phyloP scores from a whole-genome alignment of 2,113 vertebrate species.

The Clarias macrocephalus region DNA sequence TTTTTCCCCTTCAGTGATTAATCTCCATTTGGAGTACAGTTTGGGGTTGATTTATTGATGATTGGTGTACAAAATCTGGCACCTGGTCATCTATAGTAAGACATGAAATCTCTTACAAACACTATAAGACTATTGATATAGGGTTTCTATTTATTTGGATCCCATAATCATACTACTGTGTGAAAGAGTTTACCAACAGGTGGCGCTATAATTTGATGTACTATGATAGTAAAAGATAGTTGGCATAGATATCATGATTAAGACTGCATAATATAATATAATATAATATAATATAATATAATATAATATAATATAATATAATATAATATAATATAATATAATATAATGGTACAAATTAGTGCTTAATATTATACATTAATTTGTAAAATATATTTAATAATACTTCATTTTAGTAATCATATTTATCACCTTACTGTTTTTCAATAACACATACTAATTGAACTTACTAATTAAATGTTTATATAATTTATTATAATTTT shows the following conservation, averaged over 20 bases:
- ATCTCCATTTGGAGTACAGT: background rate
- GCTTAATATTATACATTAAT: background rate
- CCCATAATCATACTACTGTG: background rate
- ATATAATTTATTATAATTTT: too few relatives aligned
- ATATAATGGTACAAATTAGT: background rate
- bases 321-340: background rate
- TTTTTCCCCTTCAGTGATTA: background rate
- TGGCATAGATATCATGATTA: background rate
- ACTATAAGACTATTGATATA: background rate
- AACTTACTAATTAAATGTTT: background rate
- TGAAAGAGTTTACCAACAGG: background rate
- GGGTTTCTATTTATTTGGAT: background rate
- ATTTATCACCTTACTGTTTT: background rate
- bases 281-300: constrained; percentile 10
- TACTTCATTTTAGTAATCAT: background rate
- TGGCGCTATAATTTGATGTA: background rate
- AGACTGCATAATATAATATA: background rate
- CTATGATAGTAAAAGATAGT: background rate
- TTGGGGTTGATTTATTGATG: background rate
- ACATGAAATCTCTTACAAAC: background rate
- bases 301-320: background rate
- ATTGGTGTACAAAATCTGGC: background rate
- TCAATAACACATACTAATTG: background rate
- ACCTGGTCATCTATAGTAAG: background rate
- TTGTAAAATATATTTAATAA: background rate